Percentiles rank a stretch among this genome's conserved stretches.
Conservation (phyloP, 2,888 invertebrate genomes). For the Priocnemis perturbator region DNA sequence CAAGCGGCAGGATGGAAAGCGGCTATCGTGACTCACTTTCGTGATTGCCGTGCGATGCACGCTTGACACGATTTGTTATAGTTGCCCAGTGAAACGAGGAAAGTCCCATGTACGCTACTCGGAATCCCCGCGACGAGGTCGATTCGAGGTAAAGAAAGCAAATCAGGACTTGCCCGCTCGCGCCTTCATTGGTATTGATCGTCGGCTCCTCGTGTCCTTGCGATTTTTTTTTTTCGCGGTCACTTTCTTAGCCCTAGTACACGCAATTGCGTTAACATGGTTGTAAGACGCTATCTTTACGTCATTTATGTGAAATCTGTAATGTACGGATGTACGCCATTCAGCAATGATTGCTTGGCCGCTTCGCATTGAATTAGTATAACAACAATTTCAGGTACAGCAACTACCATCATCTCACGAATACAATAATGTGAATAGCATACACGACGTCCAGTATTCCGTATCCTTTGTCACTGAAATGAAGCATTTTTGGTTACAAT, state of each 20-base stretch:
- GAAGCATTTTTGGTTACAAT: too few species aligned
- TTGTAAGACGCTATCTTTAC: too few species aligned
- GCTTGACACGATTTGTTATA: conserved; percentile 53
- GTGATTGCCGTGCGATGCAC: conserved; percentile 54
- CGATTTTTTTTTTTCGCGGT: too few species aligned
- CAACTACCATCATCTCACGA: too few species aligned
- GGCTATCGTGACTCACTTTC: conserved; percentile 44
- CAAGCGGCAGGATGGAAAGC: conserved; percentile 28
- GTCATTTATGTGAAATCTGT: too few species aligned
- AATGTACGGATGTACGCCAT: too few species aligned
- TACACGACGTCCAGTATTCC: too few species aligned
- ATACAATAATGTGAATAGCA: too few species aligned
- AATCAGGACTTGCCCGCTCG: conserved; percentile 21
- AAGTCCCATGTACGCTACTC: conserved; percentile 49
- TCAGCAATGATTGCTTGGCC: too few species aligned
- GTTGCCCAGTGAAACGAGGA: conserved; percentile 52
- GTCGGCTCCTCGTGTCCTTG: conserved; percentile 1
- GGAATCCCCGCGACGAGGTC: conserved; percentile 39
- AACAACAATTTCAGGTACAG: too few species aligned
- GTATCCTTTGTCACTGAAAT: too few species aligned
- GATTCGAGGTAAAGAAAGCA: conserved; percentile 32
- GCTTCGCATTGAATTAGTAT: too few species aligned
- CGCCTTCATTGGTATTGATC: conserved; percentile 6
- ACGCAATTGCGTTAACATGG: neutral
- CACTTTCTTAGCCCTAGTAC: neutral